Evolutionary conservation across 2,888 invertebrate species (phyloP).

Genomic region (Epinotia brunnichana): DNA sequence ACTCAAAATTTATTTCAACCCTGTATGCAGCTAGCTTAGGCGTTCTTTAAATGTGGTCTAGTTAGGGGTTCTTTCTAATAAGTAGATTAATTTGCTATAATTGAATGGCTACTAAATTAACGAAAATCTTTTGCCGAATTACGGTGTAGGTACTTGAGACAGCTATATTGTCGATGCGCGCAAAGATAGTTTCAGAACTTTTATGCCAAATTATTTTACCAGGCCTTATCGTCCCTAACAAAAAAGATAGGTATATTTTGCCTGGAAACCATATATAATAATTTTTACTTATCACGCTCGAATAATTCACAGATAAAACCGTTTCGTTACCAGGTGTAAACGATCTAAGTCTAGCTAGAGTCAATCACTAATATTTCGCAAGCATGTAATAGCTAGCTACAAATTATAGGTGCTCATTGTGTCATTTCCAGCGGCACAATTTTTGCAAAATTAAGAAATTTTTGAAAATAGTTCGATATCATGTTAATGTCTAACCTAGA

Average conservation of each 20-base stretch:
- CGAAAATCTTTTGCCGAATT: neutral
- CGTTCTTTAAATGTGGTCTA: too few species aligned
- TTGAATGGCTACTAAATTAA: neutral
- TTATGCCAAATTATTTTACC: neutral
- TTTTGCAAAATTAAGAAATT: neutral
- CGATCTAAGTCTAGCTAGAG: neutral
- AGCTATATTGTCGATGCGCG: too few species aligned
- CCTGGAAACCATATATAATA: neutral
- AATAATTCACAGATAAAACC: too few species aligned
- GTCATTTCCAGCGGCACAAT: neutral
- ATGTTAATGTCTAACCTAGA: slow-evolving; percentile 19
- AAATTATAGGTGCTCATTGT: slow-evolving; percentile 23
- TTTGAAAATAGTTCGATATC: slow-evolving; percentile 13
- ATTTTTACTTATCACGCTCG: too few species aligned
- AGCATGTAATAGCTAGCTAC: neutral
- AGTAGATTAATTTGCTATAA: neutral
- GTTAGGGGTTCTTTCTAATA: neutral
- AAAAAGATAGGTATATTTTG: neutral
- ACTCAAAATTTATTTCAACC: too few species aligned
- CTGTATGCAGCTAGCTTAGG: neutral
- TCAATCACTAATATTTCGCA: neutral
- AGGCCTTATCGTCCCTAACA: neutral
- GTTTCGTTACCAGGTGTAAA: neutral
- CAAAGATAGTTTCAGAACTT: neutral
- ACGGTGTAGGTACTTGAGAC: too few species aligned